Base-by-base conservation (phyloP, 2,113 vertebrate species). In the Acinonyx jubatus region DNA sequence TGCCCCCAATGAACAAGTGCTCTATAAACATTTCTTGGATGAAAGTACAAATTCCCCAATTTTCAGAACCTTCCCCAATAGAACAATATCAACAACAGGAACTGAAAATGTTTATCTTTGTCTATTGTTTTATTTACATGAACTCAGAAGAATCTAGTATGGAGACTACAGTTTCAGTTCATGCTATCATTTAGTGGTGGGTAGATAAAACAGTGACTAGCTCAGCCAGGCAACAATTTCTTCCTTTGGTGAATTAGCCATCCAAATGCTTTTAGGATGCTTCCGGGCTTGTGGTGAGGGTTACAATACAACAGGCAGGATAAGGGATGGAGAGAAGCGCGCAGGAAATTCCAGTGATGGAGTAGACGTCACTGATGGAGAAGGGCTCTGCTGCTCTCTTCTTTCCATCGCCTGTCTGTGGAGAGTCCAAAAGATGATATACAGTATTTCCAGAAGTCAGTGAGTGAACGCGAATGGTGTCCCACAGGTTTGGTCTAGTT, bases 101-200 rank as follows among this genome's bases (percentile, higher is more conserved):
- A 94, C 27, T 10, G 7, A 41, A 89, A 86, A 61, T 1, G 4
- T 50, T 91, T 97, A 16, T 85, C 12, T 57, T 68, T 38, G 61
- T 88, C 25, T 91, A 14, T 82, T 80, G 68, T 38, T 50, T 92
- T 92, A 63, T 82, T 87, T 63, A 19, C 25, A 33, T 12, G 12
- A 78, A 78, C 7, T 13, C 65, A 71, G 71, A 76, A 85, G 69
- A 93, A 69, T 76, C 29, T 57, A 74, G 16, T 25, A 41, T 83
- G 80, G 83, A 89, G 95, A 97, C 29, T 61, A 71, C 27, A 89
- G 66, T 79, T 89, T 96, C 91, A 84, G 50, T 45, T 97, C 65
- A 83, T 55, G 11, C 25, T 93, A 5, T 76, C 21, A n/a, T 63
- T 86, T 84, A 81, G 18, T 15, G 31, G 23, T 78, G 4, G 45